Evolutionary conservation across 2,797 vertebrate genomes (phyloP).

Genomic region (Enoplosus armatus): DNA sequence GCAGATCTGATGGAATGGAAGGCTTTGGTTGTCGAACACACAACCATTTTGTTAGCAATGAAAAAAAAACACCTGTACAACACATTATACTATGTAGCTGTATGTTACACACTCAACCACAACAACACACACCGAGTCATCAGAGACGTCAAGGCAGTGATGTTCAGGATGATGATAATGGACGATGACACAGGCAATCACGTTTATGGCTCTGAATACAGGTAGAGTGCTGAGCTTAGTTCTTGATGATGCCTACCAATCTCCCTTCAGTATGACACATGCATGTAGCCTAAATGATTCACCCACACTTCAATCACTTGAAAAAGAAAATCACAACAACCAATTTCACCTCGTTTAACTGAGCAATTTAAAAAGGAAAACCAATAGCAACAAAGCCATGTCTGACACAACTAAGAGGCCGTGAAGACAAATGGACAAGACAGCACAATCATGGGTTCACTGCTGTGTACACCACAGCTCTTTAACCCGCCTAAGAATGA

Average conservation of each 20-base stretch:
- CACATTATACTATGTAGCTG: constrained; percentile 1
- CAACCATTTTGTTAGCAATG: neutral
- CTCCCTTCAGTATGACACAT: constrained; percentile 11
- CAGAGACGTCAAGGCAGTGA: neutral
- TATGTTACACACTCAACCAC: neutral
- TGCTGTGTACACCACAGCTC: neutral
- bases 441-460: neutral
- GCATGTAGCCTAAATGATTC: constrained; percentile 36
- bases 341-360: neutral
- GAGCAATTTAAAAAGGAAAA: constrained; percentile 10
- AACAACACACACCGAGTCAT: constrained; percentile 3
- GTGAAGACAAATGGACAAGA: neutral
- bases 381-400: neutral
- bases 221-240: neutral
- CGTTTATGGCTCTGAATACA: constrained; percentile 28
- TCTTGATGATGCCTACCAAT: neutral
- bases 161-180: constrained; percentile 15
- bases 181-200: constrained; percentile 12
- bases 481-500: neutral
- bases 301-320: constrained; percentile 1
- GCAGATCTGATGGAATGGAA: neutral
- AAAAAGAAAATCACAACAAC: constrained; percentile 1
- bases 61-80: neutral
- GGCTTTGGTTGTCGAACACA: neutral
- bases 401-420: neutral